A percentile compares a stretch with the other conserved stretches of the same genome.
Conservation (phyloP, 2,888 invertebrate genomes). For the Tiliacea citrago region DNA sequence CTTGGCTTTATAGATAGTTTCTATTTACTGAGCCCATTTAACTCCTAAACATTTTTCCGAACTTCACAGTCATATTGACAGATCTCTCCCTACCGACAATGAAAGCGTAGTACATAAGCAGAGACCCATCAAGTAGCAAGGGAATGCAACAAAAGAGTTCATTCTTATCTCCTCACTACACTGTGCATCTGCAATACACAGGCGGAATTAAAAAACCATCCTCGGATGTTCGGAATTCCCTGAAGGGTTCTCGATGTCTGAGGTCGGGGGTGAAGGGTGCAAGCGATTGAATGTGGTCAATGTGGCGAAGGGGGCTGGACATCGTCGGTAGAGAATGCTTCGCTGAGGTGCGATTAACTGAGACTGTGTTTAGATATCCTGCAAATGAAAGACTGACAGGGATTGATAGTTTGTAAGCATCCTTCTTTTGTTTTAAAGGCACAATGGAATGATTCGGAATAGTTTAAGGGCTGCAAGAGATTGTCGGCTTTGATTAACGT, state of each 20-base stretch:
- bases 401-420: constrained; percentile 55
- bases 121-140: constrained; percentile 59
- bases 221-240: constrained; percentile 78
- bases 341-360: constrained; percentile 78
- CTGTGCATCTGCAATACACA: constrained; percentile 79
- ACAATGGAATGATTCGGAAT: constrained; percentile 34
- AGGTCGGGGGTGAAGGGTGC: constrained; percentile 77
- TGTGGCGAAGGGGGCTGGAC: constrained; percentile 75
- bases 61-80: constrained; percentile 39
- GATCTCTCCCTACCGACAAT: constrained; percentile 44
- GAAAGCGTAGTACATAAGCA: constrained; percentile 27
- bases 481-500: not conserved
- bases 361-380: constrained; percentile 68
- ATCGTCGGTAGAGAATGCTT: constrained; percentile 66
- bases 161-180: constrained; percentile 78
- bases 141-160: constrained; percentile 71
- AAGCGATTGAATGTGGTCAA: constrained; percentile 85
- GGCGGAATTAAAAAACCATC: constrained; percentile 82
- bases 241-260: constrained; percentile 75
- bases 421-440: constrained; percentile 43
- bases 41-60: constrained; percentile 1
- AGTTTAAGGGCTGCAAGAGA: constrained; percentile 18
- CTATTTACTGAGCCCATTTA: not conserved
- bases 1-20: not conserved
- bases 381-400: constrained; percentile 64